Base-by-base conservation (phyloP, 2,888 invertebrate species). In the Plusia festucae region DNA sequence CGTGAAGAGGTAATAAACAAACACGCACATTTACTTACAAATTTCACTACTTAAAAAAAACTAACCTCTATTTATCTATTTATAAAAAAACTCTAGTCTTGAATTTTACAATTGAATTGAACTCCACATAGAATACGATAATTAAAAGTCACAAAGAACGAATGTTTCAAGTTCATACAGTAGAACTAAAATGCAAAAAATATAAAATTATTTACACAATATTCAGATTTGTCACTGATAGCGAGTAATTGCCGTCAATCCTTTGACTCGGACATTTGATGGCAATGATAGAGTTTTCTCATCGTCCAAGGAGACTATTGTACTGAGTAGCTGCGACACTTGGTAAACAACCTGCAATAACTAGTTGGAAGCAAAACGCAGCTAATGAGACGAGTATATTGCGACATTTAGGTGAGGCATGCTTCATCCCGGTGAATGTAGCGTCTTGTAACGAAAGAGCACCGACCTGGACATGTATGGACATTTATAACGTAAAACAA, bases 371-470 rank as follows among this genome's bases (percentile, higher is more conserved):
- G 78, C 75, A 78, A 73, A 80, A 82, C 73, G 76, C 58, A 69
- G 40, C 56, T 82, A 82, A 85, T 82, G 82, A 79, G 81, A 67
- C 76, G 73, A 68, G 59, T 75, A n/a, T 51, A 61, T 80, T 84
- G 79, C 85, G 67, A 84, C 64, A 79, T 60, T 44, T 53, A 54
- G 68, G 67, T 34, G 32, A 70, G 77, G 66, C 69, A 71, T 68
- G 70, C 76, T 55, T 68, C 71, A 78, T 80, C 68, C 76, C 57
- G 70, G 82, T 76, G 77, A 81, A 74, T 69, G 79, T 82, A 70
- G 71, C 68, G 70, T 71, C 63, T 77, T 62, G 54, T 60, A 64
- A 65, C 54, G 65, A 65, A 70, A 72, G 60, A 64, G 51, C 70
- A 53, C 58, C 63, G 62, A 73, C 59, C 60, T 40, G 44, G 13